Conservation (phyloP, 1,140 invertebrate genomes). For the Cataglyphis hispanica region DNA sequence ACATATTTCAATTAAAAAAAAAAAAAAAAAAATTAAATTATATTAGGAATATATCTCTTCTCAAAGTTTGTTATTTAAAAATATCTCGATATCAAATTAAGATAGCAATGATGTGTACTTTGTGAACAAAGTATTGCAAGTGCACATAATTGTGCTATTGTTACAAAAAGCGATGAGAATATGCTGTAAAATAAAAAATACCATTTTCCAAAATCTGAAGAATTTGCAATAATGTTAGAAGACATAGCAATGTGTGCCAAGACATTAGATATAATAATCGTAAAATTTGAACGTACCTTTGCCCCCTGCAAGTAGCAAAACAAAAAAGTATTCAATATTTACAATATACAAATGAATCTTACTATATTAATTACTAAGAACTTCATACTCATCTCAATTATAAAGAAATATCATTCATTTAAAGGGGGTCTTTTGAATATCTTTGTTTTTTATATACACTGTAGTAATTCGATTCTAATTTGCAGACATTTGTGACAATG, state of each 20-base stretch:
- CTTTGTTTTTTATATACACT: conserved; percentile 15
- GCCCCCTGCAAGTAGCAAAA: conserved; percentile 88
- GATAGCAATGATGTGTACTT: conserved; percentile 46
- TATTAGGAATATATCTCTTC: background rate
- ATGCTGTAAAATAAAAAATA: conserved; percentile 42
- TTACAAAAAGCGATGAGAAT: conserved; percentile 64
- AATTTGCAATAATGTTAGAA: conserved; percentile 52
- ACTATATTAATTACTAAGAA: conserved; percentile 70
- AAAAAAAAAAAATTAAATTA: background rate
- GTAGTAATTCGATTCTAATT: conserved; percentile 16
- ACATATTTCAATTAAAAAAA: background rate
- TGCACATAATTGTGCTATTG: conserved; percentile 64
- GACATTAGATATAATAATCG: conserved; percentile 76
- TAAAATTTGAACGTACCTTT: conserved; percentile 88
- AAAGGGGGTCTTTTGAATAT: conserved; percentile 77
- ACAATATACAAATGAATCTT: conserved; percentile 70
- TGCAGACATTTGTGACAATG: background rate
- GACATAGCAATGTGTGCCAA: conserved; percentile 67
- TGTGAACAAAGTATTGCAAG: conserved; percentile 55
- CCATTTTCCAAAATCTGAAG: conserved; percentile 21
- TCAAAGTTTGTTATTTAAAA: background rate
- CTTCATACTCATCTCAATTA: conserved; percentile 66
- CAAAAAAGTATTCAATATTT: conserved; percentile 85
- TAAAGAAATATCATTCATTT: conserved; percentile 65
- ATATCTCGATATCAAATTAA: background rate